Evolutionary conservation across 2,888 invertebrate genomes (phyloP).

Genomic region (Liopterus haemorrhoidalis): DNA sequence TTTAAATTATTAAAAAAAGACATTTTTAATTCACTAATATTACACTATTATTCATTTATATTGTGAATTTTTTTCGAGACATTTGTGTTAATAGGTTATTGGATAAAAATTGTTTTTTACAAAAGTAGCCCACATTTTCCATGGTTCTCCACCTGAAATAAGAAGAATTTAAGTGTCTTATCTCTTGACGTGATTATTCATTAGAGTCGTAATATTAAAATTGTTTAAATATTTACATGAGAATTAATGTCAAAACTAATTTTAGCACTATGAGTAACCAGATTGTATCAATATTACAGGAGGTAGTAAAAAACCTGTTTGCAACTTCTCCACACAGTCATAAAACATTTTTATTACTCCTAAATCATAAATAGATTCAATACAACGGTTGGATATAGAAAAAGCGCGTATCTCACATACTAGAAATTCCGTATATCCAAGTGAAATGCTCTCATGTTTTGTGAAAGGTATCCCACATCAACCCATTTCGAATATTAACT

Average conservation of each 20-base stretch:
- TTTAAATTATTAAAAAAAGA: slow-evolving; percentile 88
- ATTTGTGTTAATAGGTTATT: no score
- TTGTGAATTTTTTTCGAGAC: no score
- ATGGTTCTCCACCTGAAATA: no score
- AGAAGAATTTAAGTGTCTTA: no score
- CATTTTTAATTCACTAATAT: slow-evolving; percentile 51
- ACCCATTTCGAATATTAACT: background rate
- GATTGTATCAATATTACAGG: slow-evolving; percentile 18
- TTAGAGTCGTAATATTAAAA: no score
- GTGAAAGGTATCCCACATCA: background rate
- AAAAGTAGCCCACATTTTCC: no score
- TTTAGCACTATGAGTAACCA: slow-evolving; percentile 22
- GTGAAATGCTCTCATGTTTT: background rate
- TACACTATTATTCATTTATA: slow-evolving; percentile 12
- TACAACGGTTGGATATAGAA: background rate
- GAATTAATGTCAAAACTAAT: slow-evolving; percentile 22
- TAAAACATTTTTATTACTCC: background rate
- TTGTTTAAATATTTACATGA: no score
- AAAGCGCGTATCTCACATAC: background rate
- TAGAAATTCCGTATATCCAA: background rate
- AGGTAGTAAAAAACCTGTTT: slow-evolving; percentile 17
- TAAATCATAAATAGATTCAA: background rate
- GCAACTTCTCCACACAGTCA: background rate
- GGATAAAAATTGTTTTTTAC: no score
- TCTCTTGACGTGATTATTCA: no score